phyloP scores from a whole-genome alignment of 2,113 vertebrate genomes.

The Peromyscus polionotus region DNA sequence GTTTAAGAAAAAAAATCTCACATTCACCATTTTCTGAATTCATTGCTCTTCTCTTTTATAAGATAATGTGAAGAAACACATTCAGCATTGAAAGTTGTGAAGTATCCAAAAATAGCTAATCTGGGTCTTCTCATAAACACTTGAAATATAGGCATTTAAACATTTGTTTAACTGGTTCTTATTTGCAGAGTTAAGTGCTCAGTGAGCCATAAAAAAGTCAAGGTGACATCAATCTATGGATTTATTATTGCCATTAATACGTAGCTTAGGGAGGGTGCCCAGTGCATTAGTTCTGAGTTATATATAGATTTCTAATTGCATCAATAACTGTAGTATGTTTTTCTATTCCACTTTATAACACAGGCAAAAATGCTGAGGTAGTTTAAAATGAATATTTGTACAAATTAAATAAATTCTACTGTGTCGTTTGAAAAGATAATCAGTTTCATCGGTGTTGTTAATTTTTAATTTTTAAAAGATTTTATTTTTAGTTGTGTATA shows the following conservation, averaged over 20 bases:
- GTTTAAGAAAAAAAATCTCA: constrained; percentile 22
- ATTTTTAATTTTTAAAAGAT: background rate
- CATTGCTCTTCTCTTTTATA: background rate
- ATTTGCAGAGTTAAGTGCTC: constrained; percentile 30
- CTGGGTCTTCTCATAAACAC: background rate
- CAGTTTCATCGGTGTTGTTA: background rate
- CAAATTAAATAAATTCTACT: constrained; percentile 36
- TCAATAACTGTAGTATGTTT: background rate
- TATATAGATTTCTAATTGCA: constrained; percentile 39
- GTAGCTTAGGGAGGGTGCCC: background rate
- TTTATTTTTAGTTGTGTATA: background rate
- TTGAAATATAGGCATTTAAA: constrained; percentile 52
- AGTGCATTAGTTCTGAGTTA: background rate
- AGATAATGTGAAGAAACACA: constrained; percentile 30
- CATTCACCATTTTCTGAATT: constrained; percentile 12
- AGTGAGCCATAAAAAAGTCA: constrained; percentile 12
- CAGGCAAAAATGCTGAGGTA: constrained; percentile 1
- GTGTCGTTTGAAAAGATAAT: background rate
- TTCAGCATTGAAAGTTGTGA: constrained; percentile 20
- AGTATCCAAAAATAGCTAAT: constrained; percentile 43
- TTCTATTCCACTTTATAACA: background rate
- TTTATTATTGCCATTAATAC: constrained; percentile 43
- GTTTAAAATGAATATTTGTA: constrained; percentile 22
- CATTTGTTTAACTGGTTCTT: constrained; percentile 52
- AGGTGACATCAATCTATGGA: constrained; percentile 30